Base-by-base conservation (phyloP, 2,888 invertebrate species). In the Zygaena filipendulae region DNA sequence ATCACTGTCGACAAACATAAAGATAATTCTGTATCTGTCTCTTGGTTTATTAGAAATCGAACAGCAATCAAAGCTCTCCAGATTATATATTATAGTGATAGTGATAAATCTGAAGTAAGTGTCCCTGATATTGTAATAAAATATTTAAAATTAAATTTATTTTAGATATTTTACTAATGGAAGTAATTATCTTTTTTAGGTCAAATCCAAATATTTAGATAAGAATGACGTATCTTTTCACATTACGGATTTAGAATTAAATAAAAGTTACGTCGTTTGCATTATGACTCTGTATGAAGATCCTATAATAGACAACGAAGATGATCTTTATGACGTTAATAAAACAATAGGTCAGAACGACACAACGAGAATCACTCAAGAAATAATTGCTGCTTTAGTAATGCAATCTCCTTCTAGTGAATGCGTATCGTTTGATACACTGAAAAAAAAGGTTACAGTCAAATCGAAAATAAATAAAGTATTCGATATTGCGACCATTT, bases 11-110 rank as follows among this genome's bases (percentile, higher is more conserved):
- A 92, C 69, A 92, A 92, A 63, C 89, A 93, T 38, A 91, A 91
- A 57, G 91, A 92, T 21, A 90, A 88, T 59, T 91, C 92, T 24
- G 87, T 93, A 25, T 84, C 92, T 29, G 88, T 93, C 7, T 91
- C 92, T 11, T 95, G 94, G 95, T 91, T 93, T 58, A 90, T 91
- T 50, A 83, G 92, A 47, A 93, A 94, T 64, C 90, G 92, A 50
- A 90, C 91, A 11, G 88, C 90, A 21, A 83, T 94, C 37, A 88
- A 88, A 54, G 92, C 91, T 25, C 88, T 91, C 55, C 89, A 90
- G 71, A 87, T 94, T 43, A 85, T 90, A 36, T 93, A 92, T 66
- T 90, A 92, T 56, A 84, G 62, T 13, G 74, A 77, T 47, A 61
- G 64, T 31, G 40, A 52, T 9, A 51, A 52, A 33, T 47, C 59